Evolutionary conservation across 37 sponge, comb jelly and placozoan species (phyloP).

Genomic region (Haliclona indistincta): DNA sequence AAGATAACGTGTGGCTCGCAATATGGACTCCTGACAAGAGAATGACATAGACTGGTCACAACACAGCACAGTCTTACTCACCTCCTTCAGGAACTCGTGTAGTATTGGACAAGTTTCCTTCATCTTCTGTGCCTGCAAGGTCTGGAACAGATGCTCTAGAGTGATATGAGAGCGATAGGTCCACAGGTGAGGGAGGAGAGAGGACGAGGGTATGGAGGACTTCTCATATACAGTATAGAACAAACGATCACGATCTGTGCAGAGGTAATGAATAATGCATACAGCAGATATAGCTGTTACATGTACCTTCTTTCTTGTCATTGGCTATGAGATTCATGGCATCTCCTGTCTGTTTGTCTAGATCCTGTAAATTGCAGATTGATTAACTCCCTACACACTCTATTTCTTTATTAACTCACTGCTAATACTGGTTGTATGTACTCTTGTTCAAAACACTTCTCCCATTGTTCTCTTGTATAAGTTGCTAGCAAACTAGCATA

Average conservation of each 20-base stretch:
- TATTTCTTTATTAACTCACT: not conserved
- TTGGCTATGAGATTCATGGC: not conserved
- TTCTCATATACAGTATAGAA: constrained; percentile 29
- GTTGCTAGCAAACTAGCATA: no score
- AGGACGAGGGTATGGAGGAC: not conserved
- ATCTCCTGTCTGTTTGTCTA: not conserved
- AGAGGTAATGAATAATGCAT: no score
- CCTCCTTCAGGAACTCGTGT: constrained; percentile 25
- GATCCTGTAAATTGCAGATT: not conserved
- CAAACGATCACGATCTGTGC: constrained; percentile 8
- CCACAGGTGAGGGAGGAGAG: constrained; percentile 20
- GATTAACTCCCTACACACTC: not conserved
- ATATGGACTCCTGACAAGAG: no score
- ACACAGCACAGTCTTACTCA: no score
- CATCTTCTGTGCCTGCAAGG: constrained; percentile 12
- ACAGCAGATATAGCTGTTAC: not conserved
- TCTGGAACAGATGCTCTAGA: constrained; percentile 17
- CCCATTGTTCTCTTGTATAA: constrained; percentile 8
- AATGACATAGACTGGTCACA: no score
- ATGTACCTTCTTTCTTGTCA: constrained; percentile 11
- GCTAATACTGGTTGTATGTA: constrained; percentile 1
- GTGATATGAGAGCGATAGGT: constrained; percentile 17
- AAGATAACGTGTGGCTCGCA: no score
- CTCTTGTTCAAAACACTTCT: not conserved
- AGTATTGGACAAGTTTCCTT: constrained; percentile 18